Percentiles rank a stretch among this genome's conserved stretches.
Conservation (phyloP, 2,888 invertebrate genomes). For the Troides aeacus region DNA sequence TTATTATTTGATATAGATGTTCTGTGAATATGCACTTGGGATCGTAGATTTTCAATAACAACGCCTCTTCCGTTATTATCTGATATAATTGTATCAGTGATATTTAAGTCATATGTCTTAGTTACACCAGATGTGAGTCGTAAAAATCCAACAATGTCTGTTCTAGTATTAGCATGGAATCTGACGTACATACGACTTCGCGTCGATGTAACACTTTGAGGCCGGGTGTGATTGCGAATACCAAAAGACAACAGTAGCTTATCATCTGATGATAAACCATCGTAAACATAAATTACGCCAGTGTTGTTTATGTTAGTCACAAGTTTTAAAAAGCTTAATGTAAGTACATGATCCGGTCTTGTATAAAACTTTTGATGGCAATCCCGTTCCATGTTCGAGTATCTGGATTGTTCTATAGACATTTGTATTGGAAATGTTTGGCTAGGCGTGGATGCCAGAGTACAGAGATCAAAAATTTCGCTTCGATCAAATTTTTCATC, state of each 20-base stretch:
- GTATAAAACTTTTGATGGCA: conserved; percentile 91
- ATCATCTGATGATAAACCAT: conserved; percentile 86
- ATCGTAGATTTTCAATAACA: conserved; percentile 93
- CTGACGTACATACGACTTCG: conserved; percentile 89
- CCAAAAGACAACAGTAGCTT: conserved; percentile 85
- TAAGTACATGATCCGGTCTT: conserved; percentile 88
- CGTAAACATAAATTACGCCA: conserved; percentile 87
- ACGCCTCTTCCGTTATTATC: conserved; percentile 98
- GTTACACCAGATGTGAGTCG: conserved; percentile 87
- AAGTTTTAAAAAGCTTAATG: conserved; percentile 91
- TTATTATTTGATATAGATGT: conserved; percentile 92
- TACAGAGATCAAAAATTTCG: conserved; percentile 91
- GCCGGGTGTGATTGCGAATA: conserved; percentile 91
- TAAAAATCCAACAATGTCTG: conserved; percentile 88
- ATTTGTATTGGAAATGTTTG: conserved; percentile 93
- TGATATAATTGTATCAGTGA: conserved; percentile 90
- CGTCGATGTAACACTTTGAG: conserved; percentile 92
- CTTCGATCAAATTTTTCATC: conserved; percentile 87
- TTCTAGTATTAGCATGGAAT: conserved; percentile 86
- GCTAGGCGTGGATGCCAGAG: conserved; percentile 88
- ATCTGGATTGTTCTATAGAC: conserved; percentile 88
- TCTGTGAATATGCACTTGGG: conserved; percentile 91
- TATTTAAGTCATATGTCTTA: conserved; percentile 91
- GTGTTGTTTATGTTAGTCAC: conserved; percentile 87
- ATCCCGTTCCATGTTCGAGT: conserved; percentile 83